phyloP scores from a whole-genome alignment of 1,140 invertebrate species.

The Aphelenchoides fujianensis region DNA sequence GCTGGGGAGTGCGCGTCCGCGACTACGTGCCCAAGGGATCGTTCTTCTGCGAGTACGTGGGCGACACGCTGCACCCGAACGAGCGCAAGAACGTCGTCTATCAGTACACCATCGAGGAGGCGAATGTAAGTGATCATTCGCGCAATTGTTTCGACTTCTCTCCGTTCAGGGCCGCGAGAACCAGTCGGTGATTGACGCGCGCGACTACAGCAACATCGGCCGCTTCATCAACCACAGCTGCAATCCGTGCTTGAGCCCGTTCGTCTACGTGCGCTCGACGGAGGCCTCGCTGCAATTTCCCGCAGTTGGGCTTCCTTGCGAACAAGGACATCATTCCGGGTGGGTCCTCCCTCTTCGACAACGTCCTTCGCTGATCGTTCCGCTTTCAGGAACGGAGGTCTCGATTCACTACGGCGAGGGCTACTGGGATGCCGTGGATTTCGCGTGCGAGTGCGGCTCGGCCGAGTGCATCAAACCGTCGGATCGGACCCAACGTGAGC shows the following conservation, averaged over 20 bases:
- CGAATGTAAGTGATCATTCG: no score
- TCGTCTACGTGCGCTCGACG: conserved; percentile 8
- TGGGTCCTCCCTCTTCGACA: no score
- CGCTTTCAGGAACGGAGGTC: conserved; percentile 1
- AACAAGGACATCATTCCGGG: conserved; percentile 8
- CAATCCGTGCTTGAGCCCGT: conserved; percentile 17
- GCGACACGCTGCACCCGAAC: conserved; percentile 17
- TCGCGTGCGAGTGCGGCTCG: conserved; percentile 13
- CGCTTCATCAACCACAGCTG: conserved; percentile 26
- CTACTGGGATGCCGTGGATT: background rate
- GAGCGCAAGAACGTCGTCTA: background rate
- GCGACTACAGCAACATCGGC: background rate
- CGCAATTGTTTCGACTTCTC: no score
- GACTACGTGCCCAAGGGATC: background rate
- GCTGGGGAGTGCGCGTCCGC: conserved; percentile 18
- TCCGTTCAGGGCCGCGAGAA: no score
- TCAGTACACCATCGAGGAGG: background rate
- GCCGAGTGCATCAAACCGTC: conserved; percentile 17
- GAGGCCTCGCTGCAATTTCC: conserved; percentile 1
- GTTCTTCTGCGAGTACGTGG: conserved; percentile 24
- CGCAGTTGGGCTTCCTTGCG: conserved; percentile 19
- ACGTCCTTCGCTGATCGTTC: no score
- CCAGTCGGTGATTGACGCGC: conserved; percentile 12
- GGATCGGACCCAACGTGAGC: background rate
- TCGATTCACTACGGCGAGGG: conserved; percentile 20